Evolutionary conservation across 23 tunicate genomes (phyloP).

Genomic region (Phallusia fumigata): DNA sequence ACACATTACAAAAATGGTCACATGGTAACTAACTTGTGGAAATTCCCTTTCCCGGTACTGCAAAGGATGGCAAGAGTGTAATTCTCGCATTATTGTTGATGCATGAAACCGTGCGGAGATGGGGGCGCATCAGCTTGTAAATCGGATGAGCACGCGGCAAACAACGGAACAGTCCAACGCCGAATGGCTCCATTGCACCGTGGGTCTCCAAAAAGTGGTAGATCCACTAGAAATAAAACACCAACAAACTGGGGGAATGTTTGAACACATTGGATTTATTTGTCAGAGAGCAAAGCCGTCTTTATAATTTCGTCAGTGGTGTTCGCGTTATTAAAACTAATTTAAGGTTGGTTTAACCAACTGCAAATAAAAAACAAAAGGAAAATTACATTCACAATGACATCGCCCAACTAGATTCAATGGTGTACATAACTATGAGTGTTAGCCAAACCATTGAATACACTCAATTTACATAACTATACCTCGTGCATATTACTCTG

Average conservation of each 20-base stretch:
- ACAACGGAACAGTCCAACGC: slow-evolving; percentile 64
- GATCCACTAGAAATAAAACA: slow-evolving; percentile 54
- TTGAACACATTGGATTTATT: no score
- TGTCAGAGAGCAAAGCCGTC: no score
- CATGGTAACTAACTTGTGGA: slow-evolving; percentile 29
- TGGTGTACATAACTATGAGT: no score
- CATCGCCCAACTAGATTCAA: no score
- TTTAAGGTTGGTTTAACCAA: no score
- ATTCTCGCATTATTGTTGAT: slow-evolving; percentile 58
- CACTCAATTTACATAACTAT: neutral
- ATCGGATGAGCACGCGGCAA: slow-evolving; percentile 71
- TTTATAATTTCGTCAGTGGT: no score
- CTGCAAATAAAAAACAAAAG: no score
- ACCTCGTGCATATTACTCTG: slow-evolving; percentile 35
- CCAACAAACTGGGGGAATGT: no score
- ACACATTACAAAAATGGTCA: no score
- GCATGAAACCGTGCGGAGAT: slow-evolving; percentile 53
- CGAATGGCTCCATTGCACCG: slow-evolving; percentile 61
- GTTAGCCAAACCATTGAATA: neutral
- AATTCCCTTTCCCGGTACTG: slow-evolving; percentile 30
- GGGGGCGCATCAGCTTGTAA: slow-evolving; percentile 76
- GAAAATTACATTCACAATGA: no score
- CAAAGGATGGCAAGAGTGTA: slow-evolving; percentile 12
- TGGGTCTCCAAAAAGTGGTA: slow-evolving; percentile 63
- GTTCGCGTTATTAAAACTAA: no score